These are phyloP conservation scores for Hypolimnas misippus DNA, from an alignment of 2,888 invertebrate species.

Conservation along the genomic window DNA sequence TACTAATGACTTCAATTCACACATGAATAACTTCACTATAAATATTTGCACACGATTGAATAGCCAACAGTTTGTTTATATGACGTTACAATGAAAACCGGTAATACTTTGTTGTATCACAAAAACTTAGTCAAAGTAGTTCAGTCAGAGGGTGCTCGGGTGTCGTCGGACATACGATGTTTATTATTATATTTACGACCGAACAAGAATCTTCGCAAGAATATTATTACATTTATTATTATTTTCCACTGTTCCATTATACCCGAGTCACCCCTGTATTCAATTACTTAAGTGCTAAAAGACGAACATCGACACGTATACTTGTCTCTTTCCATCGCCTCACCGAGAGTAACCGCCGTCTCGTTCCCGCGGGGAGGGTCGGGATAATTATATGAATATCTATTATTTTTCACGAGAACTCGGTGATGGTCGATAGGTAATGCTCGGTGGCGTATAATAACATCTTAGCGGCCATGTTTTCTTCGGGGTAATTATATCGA, in stretches of 20 bases:
- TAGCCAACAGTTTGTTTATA: not conserved
- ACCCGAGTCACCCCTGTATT: slow-evolving; percentile 72
- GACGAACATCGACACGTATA: slow-evolving; percentile 57
- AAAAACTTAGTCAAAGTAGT: not conserved
- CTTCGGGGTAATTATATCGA: slow-evolving; percentile 67
- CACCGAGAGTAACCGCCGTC: slow-evolving; percentile 43
- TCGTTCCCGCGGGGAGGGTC: slow-evolving; percentile 56
- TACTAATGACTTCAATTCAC: not conserved
- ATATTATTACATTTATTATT: slow-evolving; percentile 71
- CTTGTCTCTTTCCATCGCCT: slow-evolving; percentile 58
- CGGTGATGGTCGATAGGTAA: slow-evolving; percentile 75
- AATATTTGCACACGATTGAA: not conserved
- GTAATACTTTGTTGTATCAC: not conserved
- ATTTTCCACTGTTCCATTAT: slow-evolving; percentile 74
- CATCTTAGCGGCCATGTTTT: slow-evolving; percentile 63
- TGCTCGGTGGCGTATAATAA: slow-evolving; percentile 57
- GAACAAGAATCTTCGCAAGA: slow-evolving; percentile 58
- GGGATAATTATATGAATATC: slow-evolving; percentile 79
- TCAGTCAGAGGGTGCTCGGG: slow-evolving; percentile 8
- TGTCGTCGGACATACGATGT: slow-evolving; percentile 42
- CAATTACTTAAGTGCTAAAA: slow-evolving; percentile 81
- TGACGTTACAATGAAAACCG: slow-evolving; percentile 3
- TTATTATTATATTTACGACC: slow-evolving; percentile 60
- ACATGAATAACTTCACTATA: not conserved
- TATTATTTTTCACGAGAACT: slow-evolving; percentile 77